Conservation (phyloP, 1,140 invertebrate species). For the Papilio helenus region DNA sequence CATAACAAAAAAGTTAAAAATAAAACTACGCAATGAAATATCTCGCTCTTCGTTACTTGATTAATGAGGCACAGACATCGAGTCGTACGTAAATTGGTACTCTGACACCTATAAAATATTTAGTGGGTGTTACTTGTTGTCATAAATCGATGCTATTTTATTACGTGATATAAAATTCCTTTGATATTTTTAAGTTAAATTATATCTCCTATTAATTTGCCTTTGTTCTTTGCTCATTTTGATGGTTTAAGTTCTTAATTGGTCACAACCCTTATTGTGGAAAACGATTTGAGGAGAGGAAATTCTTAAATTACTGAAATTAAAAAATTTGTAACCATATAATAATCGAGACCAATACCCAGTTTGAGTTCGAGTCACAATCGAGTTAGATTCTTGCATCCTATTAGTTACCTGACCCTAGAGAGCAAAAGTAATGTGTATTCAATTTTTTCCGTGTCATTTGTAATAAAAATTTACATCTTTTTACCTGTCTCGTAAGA, state of each 20-base stretch:
- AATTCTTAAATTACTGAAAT: background rate
- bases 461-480: background rate
- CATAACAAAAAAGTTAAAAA: background rate
- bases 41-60: background rate
- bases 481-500: background rate
- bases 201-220: background rate
- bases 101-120: conserved; percentile 25
- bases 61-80: conserved; percentile 16
- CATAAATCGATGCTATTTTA: conserved; percentile 15
- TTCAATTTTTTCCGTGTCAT: background rate
- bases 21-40: background rate
- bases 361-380: background rate
- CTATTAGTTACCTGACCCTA: background rate
- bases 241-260: background rate
- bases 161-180: background rate
- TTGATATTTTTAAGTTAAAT: conserved; percentile 11
- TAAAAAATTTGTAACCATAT: too few relatives aligned
- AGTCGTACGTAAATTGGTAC: conserved; percentile 20
- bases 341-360: too few relatives aligned
- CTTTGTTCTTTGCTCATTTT: background rate
- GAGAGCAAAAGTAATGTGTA: background rate
- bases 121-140: background rate
- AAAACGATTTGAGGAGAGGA: background rate
- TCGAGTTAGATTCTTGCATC: background rate
- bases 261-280: too few relatives aligned